phyloP scores from a whole-genome alignment of 2,888 invertebrate genomes.

The Noctua pronuba region DNA sequence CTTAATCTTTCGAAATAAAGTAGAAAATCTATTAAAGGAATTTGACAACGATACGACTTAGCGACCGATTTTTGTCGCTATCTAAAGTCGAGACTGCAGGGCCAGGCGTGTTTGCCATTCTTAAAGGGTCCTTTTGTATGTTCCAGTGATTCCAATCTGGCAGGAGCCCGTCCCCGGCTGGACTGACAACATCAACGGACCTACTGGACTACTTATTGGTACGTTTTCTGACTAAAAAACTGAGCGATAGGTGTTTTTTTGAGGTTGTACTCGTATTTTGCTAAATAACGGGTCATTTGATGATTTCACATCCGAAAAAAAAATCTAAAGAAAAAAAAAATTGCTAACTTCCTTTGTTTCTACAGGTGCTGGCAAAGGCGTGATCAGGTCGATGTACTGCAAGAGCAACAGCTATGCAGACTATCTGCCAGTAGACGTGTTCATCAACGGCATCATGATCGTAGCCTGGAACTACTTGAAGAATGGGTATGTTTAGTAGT shows the following conservation, averaged over 20 bases:
- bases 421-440: constrained; percentile 95
- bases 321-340: no score
- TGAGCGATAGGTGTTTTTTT: no score
- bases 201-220: constrained; percentile 94
- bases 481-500: constrained; percentile 82
- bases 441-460: constrained; percentile 94
- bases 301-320: no score
- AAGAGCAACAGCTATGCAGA: constrained; percentile 94
- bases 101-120: no score
- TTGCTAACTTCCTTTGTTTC: not conserved
- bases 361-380: constrained; percentile 95
- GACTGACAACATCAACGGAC: constrained; percentile 99
- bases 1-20: no score
- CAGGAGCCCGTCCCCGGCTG: constrained; percentile 95
- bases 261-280: no score
- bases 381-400: constrained; percentile 97
- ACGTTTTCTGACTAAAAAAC: constrained; percentile 13
- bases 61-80: no score
- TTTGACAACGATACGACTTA: no score
- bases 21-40: no score
- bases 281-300: no score
- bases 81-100: no score
- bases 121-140: not conserved
- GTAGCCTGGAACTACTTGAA: constrained; percentile 92
- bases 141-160: constrained; percentile 95